Conservation (phyloP, 2,888 invertebrate species). For the Synanthedon andrenaeformis region DNA sequence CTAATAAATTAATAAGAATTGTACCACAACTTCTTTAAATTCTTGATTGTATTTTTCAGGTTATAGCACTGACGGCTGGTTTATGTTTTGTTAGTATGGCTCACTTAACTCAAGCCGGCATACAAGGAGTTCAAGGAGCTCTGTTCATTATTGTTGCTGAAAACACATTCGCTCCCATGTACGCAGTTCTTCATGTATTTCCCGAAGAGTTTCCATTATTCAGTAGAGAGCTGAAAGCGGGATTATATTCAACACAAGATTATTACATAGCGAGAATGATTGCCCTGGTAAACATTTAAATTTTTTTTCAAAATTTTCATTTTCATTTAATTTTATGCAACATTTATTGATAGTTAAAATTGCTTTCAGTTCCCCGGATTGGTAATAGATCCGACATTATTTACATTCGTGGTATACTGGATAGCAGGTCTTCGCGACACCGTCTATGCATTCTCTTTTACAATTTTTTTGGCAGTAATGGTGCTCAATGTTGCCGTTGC, state of each 20-base stretch:
- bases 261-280: slow-evolving; percentile 86
- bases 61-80: slow-evolving; percentile 82
- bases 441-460: slow-evolving; percentile 76
- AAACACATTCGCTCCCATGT: slow-evolving; percentile 92
- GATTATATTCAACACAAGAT: slow-evolving; percentile 81
- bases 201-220: slow-evolving; percentile 85
- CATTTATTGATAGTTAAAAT: too few species aligned
- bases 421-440: slow-evolving; percentile 82
- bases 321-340: background rate
- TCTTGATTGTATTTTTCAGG: slow-evolving; percentile 32
- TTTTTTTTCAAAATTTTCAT: too few species aligned
- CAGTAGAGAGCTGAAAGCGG: slow-evolving; percentile 83
- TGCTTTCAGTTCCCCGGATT: slow-evolving; percentile 85
- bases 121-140: slow-evolving; percentile 90
- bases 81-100: slow-evolving; percentile 85
- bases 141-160: slow-evolving; percentile 90
- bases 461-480: slow-evolving; percentile 76
- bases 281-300: slow-evolving; percentile 75
- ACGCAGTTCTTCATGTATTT: slow-evolving; percentile 86
- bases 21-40: too few species aligned
- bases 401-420: slow-evolving; percentile 87
- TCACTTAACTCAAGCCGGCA: slow-evolving; percentile 79
- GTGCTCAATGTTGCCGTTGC: slow-evolving; percentile 90
- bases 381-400: slow-evolving; percentile 84
- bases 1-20: too few species aligned